A percentile compares a stretch with the other conserved stretches of the same genome.
Conservation (phyloP, 2,888 invertebrate genomes). For the Notodonta dromedarius region DNA sequence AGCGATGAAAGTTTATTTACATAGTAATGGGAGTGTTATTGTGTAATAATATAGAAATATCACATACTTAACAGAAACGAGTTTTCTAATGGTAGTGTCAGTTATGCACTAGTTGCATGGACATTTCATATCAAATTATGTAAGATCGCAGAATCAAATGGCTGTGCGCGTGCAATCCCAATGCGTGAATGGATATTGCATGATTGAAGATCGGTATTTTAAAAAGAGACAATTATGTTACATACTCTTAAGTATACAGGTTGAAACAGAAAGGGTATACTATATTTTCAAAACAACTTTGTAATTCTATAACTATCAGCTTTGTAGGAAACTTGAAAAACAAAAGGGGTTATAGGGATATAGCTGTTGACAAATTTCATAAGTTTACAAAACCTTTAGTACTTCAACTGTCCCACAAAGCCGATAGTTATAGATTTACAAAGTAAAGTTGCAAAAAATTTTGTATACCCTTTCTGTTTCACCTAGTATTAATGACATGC, state of each 20-base stretch:
- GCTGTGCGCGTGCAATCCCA: constrained; percentile 18
- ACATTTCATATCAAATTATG: constrained; percentile 34
- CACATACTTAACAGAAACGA: constrained; percentile 27
- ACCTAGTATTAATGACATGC: not conserved
- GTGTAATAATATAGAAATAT: constrained; percentile 33
- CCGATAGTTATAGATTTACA: too few species aligned
- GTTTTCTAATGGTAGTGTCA: constrained; percentile 22
- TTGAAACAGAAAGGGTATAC: too few species aligned
- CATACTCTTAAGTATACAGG: too few species aligned
- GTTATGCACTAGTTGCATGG: constrained; percentile 30
- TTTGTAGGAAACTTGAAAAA: too few species aligned
- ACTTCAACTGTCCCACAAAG: too few species aligned
- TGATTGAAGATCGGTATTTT: constrained; percentile 12
- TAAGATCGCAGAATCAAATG: constrained; percentile 29
- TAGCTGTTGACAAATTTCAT: too few species aligned
- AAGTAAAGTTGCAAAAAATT: too few species aligned
- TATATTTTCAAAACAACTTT: too few species aligned
- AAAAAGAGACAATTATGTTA: not conserved
- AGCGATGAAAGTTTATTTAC: constrained; percentile 22
- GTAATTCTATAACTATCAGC: too few species aligned
- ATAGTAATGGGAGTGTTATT: constrained; percentile 26
- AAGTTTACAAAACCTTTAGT: too few species aligned
- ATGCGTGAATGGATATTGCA: constrained; percentile 20
- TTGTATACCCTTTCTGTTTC: not conserved
- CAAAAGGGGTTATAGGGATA: too few species aligned